Base-by-base conservation (phyloP, 1,140 invertebrate genomes). In the Eulimnadia texana region DNA sequence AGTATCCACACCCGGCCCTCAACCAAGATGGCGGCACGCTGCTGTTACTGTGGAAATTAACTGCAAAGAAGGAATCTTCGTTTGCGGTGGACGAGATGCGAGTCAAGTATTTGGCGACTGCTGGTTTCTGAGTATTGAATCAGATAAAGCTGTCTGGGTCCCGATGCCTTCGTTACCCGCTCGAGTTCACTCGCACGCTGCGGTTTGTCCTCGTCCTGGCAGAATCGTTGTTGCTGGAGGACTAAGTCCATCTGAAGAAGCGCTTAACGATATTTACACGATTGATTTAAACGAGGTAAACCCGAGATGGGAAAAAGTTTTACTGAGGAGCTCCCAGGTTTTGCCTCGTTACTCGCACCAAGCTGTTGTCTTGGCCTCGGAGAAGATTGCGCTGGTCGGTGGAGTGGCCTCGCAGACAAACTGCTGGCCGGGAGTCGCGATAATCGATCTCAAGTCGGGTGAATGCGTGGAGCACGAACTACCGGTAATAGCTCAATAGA, bases 151-250 rank as follows among this genome's bases (percentile, higher is more conserved):
- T 23, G 23, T 47, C 52, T 51, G 33, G 27, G 19, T 56, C 10
- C 11, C 3, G 50, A 27, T 52, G 28, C 42, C 10, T 6, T 42
- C 28, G 13, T 49, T 60, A 51, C 65, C 68, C 24, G 57, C 51
- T 50, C 51, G 64, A n/a, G 60, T 70, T 2, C 68, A 70, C 62
- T 73, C 74, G n/a, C 75, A 76, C 62, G 66, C 69, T 58, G 66
- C 69, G 29, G 63, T 58, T 50, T 42, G 65, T 9, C 72, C 69
- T 67, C 66, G 33, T 42, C 33, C 66, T 22, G 57, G 64, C 16
- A 50, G 67, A 28, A 66, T 76, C 53, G 66, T 74, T 25, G 58
- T 78, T 50, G 66, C 68, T 51, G 73, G 77, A 49, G 77, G 77
- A 1, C 62, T 77, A 20, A 20, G 63, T 67, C 59, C 42, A 57